phyloP scores from a whole-genome alignment of 2,113 vertebrate species.

The Sciurus niger region DNA sequence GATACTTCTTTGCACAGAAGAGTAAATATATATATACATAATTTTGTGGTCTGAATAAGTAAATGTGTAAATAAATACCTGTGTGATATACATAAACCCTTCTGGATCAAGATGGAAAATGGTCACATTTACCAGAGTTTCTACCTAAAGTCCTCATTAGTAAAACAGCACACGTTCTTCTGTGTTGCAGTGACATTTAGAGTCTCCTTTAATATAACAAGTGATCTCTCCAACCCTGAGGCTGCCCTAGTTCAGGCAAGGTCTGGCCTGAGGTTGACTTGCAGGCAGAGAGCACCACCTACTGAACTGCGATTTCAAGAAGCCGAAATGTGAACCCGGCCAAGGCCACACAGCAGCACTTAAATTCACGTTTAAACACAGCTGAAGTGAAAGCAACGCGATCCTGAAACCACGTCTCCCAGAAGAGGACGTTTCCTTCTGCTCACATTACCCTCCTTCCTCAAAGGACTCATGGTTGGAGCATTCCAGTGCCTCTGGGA shows the following conservation, averaged over 20 bases:
- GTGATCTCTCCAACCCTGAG: background rate
- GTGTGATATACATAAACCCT: background rate
- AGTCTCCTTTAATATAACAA: background rate
- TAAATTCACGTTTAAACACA: background rate
- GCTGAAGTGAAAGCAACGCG: background rate
- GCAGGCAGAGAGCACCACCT: slow-evolving; percentile 81
- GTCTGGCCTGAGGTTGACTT: background rate
- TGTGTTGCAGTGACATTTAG: background rate
- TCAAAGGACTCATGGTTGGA: background rate
- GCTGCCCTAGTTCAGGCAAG: slow-evolving; percentile 42
- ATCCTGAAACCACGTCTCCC: background rate
- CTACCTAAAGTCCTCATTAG: background rate
- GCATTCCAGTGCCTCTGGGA: background rate
- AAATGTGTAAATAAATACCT: background rate
- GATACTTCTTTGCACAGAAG: background rate
- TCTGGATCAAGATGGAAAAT: background rate
- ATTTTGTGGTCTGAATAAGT: background rate
- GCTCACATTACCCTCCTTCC: background rate
- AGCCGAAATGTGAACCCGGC: background rate
- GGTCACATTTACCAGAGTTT: background rate
- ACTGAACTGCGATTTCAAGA: slow-evolving; percentile 46
- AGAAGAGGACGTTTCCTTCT: background rate
- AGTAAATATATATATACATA: background rate
- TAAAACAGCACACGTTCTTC: background rate
- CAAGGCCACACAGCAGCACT: background rate